Evolutionary conservation across 2,113 vertebrate species (phyloP).

Genomic region (Sphyrna mokarran): DNA sequence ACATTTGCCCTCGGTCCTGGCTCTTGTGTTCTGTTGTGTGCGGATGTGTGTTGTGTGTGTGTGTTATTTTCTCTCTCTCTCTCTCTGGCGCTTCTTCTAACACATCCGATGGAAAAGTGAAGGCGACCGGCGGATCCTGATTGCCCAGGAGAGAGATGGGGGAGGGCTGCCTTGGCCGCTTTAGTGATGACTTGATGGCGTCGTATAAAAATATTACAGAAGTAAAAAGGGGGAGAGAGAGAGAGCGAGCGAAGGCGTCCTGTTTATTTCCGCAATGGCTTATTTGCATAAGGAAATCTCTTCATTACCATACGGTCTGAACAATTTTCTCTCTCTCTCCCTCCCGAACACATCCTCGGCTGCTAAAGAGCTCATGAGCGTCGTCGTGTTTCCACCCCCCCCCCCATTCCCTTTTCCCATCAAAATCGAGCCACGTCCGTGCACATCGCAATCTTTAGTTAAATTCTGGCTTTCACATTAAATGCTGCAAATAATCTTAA

Average conservation of each 20-base stretch:
- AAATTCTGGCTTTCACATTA: neutral
- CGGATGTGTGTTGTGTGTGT: too few relatives aligned
- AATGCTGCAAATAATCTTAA: constrained; percentile 12
- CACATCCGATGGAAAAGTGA: constrained; percentile 33
- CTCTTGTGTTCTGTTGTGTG: neutral
- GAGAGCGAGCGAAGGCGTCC: constrained; percentile 15
- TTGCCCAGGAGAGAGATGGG: constrained; percentile 16
- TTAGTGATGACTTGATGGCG: constrained; percentile 32
- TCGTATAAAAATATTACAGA: constrained; percentile 36
- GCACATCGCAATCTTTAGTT: neutral
- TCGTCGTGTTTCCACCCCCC: too few relatives aligned
- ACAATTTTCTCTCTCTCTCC: neutral
- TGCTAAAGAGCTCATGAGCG: neutral
- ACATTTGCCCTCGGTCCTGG: neutral
- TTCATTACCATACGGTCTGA: constrained; percentile 4
- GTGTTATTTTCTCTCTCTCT: neutral
- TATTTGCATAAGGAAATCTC: constrained; percentile 33
- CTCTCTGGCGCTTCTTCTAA: constrained; percentile 16
- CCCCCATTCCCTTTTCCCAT: neutral
- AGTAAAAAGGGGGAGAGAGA: neutral
- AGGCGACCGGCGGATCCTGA: constrained; percentile 17
- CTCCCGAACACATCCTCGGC: neutral
- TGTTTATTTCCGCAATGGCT: constrained; percentile 34
- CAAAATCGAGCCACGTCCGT: neutral
- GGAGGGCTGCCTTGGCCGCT: constrained; percentile 19